Base-by-base conservation (phyloP, 2,797 vertebrate genomes). In the Ibycter americanus region DNA sequence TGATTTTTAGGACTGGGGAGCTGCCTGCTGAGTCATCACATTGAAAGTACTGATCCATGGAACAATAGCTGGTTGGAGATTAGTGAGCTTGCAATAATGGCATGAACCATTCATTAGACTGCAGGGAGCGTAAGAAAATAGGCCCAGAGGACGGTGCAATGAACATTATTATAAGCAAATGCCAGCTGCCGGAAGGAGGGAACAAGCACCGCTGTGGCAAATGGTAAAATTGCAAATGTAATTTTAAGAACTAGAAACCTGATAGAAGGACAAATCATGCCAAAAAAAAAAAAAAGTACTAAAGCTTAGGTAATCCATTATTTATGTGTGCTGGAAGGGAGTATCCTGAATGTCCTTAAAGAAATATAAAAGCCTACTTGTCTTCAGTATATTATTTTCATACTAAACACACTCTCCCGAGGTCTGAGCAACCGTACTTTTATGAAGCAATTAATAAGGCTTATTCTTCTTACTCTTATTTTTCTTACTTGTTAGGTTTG, bases 281-380 rank as follows among this genome's bases (percentile, higher is more conserved):
- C 25, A 23, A 32, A 73, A 89, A 80, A 42, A 42, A 42, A 42
- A 42, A 42, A 42, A 42, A 74, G 61, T 27, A 74, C 71, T 83
- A 58, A 87, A 82, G 34, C 34, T 68, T 38, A 34, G 54, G 14
- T 8, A 42, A 93, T 79, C 34, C 42, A 62, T 95, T 87, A 87
- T 81, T 95, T 86, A 51, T 87, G 34, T 87, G 56, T 58, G 65
- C 56, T 96, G 77, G 46, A 81, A 91, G 46, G 68, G 65, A 96
- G 83, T 74, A 71, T n/a, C 40, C 27, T 62, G 26, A 32, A 61
- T 67, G 26, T 68, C n/a, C 40, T 83, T 77, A 38, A 72, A 79
- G 51, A 73, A 88, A 62, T 42, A n/a, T 6, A 82, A 54, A 78
- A 62, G 3, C 3, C 21, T 91, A 40, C 38, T 81, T 84, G 27